phyloP scores from a whole-genome alignment of 2,888 invertebrate species.

The Drosophila stalkeri region DNA sequence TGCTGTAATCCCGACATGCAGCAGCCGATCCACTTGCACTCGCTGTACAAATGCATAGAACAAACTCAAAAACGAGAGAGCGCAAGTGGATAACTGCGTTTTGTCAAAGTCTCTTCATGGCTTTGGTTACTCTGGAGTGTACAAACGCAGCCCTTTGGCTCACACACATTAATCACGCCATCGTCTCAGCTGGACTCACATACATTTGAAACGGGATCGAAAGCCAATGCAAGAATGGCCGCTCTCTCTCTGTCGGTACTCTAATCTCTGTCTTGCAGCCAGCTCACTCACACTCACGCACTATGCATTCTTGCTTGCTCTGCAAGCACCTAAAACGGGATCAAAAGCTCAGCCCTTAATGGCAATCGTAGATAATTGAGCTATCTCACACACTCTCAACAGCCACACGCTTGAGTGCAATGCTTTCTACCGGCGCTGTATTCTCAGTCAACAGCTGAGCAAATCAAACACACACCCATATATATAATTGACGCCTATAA shows the following conservation, averaged over 20 bases:
- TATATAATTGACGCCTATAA: not conserved
- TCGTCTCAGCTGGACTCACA: not conserved
- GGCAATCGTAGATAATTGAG: not conserved
- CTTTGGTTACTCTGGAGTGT: not conserved
- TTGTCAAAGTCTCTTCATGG: no score
- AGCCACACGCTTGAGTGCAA: not conserved
- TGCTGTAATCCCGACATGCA: not conserved
- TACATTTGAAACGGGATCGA: not conserved
- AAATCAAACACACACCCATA: no score
- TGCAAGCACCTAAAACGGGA: not conserved
- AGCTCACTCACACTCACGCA: no score
- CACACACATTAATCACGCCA: not conserved
- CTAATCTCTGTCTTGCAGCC: not conserved
- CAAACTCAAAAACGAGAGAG: not conserved
- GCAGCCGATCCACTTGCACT: not conserved
- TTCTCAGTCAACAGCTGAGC: not conserved
- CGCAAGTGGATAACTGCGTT: not conserved
- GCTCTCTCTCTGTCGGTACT: not conserved
- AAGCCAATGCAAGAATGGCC: not conserved
- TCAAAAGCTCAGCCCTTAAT: constrained; percentile 1
- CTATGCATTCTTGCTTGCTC: not conserved
- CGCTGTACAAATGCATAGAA: not conserved
- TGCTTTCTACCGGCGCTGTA: not conserved
- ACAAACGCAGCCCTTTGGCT: not conserved
- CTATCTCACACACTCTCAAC: not conserved